Conservation (phyloP, 1,140 invertebrate species). For the Drosophila hydei region DNA sequence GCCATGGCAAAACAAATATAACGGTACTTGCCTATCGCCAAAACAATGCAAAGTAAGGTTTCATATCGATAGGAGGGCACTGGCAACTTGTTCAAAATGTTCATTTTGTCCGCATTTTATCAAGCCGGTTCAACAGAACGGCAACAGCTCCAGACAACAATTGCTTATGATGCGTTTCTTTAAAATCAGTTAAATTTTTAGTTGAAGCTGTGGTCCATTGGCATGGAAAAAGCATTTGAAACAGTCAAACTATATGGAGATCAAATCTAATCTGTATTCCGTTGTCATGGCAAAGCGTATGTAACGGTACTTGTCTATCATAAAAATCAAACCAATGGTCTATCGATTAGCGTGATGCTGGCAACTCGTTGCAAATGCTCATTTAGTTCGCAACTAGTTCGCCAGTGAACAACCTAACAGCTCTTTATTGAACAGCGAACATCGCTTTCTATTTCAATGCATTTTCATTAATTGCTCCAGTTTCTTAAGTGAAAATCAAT, state of each 20-base stretch:
- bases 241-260: not conserved
- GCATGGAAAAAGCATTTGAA: not conserved
- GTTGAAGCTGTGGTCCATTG: too few relatives aligned
- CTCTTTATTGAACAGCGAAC: constrained; percentile 6
- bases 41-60: not conserved
- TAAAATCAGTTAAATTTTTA: too few relatives aligned
- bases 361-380: not conserved
- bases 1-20: constrained; percentile 26
- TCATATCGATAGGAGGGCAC: not conserved
- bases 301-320: constrained; percentile 13
- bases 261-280: constrained; percentile 1
- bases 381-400: constrained; percentile 8
- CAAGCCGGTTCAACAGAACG: too few relatives aligned
- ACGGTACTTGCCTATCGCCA: constrained; percentile 3
- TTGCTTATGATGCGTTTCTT: too few relatives aligned
- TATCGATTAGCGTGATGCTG: not conserved
- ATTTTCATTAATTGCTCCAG: constrained; percentile 68
- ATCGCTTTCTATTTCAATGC: constrained; percentile 71
- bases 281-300: constrained; percentile 27
- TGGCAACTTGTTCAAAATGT: not conserved
- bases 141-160: too few relatives aligned
- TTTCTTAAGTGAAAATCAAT: constrained; percentile 63
- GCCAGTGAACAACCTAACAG: not conserved
- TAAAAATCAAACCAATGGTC: not conserved
- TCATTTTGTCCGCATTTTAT: not conserved